Evolutionary conservation across 2,113 vertebrate genomes (phyloP).

Genomic region (Heteronetta atricapilla): DNA sequence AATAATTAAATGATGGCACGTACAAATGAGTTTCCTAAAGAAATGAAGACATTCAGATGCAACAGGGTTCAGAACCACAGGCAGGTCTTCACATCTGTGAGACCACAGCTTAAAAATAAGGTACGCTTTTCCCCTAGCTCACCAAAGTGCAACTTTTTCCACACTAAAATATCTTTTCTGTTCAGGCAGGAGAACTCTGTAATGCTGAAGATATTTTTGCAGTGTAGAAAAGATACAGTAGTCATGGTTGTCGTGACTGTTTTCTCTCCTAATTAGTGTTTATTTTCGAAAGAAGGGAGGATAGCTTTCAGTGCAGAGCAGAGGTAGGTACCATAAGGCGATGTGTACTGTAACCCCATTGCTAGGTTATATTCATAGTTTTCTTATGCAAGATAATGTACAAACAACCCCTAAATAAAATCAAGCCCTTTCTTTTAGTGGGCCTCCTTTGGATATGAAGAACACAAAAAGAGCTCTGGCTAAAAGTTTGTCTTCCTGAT

Average conservation of each 20-base stretch:
- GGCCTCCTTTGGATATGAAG: neutral
- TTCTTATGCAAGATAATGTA: neutral
- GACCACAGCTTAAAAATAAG: neutral
- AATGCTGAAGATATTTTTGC: neutral
- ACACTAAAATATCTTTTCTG: neutral
- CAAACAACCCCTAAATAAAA: neutral
- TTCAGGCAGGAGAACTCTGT: neutral
- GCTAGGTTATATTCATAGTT: neutral
- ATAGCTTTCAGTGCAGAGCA: neutral
- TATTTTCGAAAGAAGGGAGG: neutral
- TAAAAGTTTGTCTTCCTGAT: neutral
- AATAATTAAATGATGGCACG: conserved; percentile 31
- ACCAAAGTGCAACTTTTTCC: neutral
- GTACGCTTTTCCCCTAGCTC: neutral
- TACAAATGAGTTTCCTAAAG: conserved; percentile 9
- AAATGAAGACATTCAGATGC: neutral
- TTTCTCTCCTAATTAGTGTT: neutral
- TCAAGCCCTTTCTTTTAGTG: neutral
- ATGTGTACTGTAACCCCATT: neutral
- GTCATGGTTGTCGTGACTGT: neutral
- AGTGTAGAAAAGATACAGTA: neutral
- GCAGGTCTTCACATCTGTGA: neutral
- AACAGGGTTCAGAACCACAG: neutral
- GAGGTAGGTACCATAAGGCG: neutral
- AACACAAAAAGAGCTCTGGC: neutral